These are phyloP conservation scores for Pyrgilauda ruficollis DNA, from an alignment of 2,113 vertebrate species.

Conservation along the genomic window DNA sequence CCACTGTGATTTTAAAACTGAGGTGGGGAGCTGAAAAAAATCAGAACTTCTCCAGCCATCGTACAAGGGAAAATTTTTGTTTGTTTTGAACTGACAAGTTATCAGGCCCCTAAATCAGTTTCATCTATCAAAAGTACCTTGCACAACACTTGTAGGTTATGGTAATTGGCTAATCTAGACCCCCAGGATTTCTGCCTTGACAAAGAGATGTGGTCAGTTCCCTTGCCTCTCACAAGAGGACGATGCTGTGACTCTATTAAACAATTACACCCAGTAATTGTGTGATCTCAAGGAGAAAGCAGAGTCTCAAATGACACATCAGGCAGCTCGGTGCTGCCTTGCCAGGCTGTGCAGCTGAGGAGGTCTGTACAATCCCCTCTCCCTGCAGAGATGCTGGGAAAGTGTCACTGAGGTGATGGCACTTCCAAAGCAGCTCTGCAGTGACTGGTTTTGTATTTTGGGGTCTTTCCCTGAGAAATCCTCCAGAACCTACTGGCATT, in stretches of 20 bases:
- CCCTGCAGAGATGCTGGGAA: neutral
- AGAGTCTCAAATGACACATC: neutral
- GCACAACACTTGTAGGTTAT: neutral
- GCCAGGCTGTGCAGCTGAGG: neutral
- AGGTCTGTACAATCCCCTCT: neutral
- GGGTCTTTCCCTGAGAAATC: neutral
- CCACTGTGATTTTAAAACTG: neutral
- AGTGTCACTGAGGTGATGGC: neutral
- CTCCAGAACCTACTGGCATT: neutral
- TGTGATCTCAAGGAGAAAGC: conserved; percentile 57
- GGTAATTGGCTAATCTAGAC: neutral
- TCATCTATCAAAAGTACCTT: neutral
- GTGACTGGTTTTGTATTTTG: neutral
- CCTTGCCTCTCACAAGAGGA: conserved; percentile 1
- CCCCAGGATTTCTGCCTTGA: conserved; percentile 3
- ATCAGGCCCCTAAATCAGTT: neutral
- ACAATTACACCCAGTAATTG: conserved; percentile 68
- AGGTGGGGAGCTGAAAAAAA: neutral
- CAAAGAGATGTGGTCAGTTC: conserved; percentile 57
- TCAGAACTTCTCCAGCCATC: neutral
- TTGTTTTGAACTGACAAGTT: neutral
- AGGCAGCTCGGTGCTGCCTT: neutral
- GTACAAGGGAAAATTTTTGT: neutral
- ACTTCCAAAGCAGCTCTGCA: neutral
- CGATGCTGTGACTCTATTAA: conserved; percentile 64